phyloP scores from a whole-genome alignment of 2,113 vertebrate species.

The Rhineura floridana region DNA sequence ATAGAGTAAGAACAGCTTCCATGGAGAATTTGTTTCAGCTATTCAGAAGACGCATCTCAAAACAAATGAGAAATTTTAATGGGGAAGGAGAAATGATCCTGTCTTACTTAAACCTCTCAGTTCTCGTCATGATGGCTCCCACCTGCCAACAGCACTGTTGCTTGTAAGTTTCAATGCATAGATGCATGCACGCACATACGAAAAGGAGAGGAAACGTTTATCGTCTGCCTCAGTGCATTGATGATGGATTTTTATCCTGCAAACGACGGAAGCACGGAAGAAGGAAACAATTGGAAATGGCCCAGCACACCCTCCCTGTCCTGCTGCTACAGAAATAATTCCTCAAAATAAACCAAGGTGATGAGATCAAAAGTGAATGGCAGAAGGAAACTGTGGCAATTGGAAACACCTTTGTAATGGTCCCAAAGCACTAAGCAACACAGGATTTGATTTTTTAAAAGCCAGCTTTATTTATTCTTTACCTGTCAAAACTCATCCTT shows the following conservation, averaged over 20 bases:
- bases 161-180: background rate
- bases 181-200: background rate
- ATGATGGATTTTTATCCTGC: background rate
- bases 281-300: background rate
- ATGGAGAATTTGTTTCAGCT: background rate
- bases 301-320: background rate
- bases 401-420: background rate
- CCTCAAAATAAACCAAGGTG: background rate
- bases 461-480: background rate
- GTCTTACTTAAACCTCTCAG: slow-evolving; percentile 8
- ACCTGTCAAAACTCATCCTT: background rate
- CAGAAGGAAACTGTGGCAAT: background rate
- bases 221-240: background rate
- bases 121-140: background rate
- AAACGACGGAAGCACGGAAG: background rate
- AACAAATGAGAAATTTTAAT: slow-evolving; percentile 31
- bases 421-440: background rate
- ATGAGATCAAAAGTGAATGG: background rate
- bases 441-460: background rate
- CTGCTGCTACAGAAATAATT: background rate
- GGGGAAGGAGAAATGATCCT: background rate
- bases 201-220: background rate
- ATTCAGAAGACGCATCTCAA: background rate
- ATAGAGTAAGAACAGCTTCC: background rate
- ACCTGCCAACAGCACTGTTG: background rate